Evolutionary conservation across 2,113 vertebrate genomes (phyloP).

Genomic region (Todiramphus chloris): DNA sequence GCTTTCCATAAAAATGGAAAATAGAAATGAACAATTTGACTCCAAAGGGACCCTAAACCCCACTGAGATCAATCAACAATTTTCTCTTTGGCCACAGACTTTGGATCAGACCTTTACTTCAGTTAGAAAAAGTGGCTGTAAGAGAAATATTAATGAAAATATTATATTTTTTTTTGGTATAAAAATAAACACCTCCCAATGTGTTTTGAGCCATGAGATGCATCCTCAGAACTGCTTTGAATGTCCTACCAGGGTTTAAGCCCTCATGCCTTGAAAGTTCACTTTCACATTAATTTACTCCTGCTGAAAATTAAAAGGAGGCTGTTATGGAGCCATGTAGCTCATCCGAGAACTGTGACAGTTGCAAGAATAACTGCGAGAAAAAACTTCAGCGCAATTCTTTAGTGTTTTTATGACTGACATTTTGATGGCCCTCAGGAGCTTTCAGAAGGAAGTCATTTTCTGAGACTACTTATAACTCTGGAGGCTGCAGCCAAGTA

Average conservation of each 20-base stretch:
- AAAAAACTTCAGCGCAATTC: not conserved
- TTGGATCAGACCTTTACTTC: not conserved
- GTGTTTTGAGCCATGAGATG: not conserved
- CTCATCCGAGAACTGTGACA: not conserved
- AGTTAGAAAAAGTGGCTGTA: not conserved
- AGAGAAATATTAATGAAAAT: rapidly evolving
- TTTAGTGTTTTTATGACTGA: not conserved
- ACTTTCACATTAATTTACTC: not conserved
- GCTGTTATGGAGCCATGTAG: not conserved
- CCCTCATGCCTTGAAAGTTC: not conserved
- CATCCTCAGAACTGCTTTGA: not conserved
- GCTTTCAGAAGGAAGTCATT: not conserved
- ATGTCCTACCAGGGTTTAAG: not conserved
- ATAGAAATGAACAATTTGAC: not conserved
- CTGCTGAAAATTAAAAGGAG: not conserved
- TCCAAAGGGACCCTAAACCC: not conserved
- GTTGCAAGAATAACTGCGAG: not conserved
- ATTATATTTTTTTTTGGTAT: not conserved
- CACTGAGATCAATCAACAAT: not conserved
- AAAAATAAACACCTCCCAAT: not conserved
- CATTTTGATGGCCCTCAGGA: not conserved
- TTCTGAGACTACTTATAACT: not conserved
- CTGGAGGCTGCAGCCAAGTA: not conserved
- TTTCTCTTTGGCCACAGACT: not conserved
- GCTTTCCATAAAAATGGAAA: not conserved